phyloP scores from a whole-genome alignment of 37 sponge, comb jelly and placozoan genomes.

The Spongia lamella region DNA sequence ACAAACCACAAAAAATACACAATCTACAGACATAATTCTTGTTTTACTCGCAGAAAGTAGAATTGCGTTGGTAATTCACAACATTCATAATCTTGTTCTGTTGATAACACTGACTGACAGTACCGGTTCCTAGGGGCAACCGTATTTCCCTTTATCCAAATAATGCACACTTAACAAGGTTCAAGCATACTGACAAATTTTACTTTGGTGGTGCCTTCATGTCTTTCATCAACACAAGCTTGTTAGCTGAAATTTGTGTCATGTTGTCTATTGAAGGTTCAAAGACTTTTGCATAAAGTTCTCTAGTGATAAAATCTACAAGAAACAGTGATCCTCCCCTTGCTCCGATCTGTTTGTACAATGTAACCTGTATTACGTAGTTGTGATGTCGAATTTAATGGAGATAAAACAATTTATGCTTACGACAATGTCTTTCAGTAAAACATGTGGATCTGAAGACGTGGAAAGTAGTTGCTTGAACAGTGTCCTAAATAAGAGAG shows the following conservation, averaged over 20 bases:
- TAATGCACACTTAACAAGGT: not conserved
- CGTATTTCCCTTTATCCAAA: conserved; percentile 25
- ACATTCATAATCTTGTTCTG: conserved; percentile 42
- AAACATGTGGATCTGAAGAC: not conserved
- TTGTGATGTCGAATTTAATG: not conserved
- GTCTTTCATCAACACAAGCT: not conserved
- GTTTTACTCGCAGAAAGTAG: too few relatives aligned
- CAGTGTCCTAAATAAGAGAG: too few relatives aligned
- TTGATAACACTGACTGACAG: conserved; percentile 37
- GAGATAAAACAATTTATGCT: not conserved
- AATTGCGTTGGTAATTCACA: conserved; percentile 11
- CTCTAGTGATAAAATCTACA: conserved; percentile 27
- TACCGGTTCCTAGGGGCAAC: conserved; percentile 47
- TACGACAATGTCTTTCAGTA: conserved; percentile 23
- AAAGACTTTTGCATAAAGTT: conserved; percentile 54
- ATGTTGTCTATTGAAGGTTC: not conserved
- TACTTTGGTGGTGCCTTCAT: not conserved
- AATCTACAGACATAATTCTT: too few relatives aligned
- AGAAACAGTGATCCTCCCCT: conserved; percentile 51
- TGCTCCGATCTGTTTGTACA: conserved; percentile 16
- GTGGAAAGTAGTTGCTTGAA: not conserved
- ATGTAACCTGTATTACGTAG: not conserved
- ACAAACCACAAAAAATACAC: too few relatives aligned
- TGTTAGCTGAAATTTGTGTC: not conserved
- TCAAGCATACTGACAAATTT: too few relatives aligned